Evolutionary conservation across 2,888 invertebrate species (phyloP).

Genomic region (Trachelus troglodyta): DNA sequence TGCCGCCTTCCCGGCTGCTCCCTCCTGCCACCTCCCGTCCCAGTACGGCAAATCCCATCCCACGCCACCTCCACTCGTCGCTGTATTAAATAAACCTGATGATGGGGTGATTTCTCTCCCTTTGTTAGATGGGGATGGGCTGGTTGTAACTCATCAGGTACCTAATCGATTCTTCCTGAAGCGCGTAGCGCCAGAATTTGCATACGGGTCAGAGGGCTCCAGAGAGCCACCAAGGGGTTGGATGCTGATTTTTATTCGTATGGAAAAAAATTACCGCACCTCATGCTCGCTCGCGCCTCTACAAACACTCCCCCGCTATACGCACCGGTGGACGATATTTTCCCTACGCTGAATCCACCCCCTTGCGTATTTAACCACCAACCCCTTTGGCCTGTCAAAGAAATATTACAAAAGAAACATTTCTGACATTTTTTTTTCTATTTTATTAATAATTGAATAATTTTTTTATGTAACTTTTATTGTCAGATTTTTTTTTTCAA

Average conservation of each 20-base stretch:
- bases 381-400: too few relatives aligned
- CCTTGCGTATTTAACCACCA: too few relatives aligned
- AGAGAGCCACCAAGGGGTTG: too few relatives aligned
- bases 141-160: slow-evolving; percentile 22
- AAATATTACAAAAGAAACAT: too few relatives aligned
- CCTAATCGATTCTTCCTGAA: slow-evolving; percentile 23
- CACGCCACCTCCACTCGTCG: slow-evolving; percentile 24
- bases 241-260: slow-evolving; percentile 2
- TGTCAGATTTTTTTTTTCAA: too few relatives aligned
- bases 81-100: slow-evolving; percentile 60
- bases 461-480: too few relatives aligned
- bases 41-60: too few relatives aligned
- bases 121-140: slow-evolving; percentile 22
- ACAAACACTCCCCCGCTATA: too few relatives aligned
- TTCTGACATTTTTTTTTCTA: too few relatives aligned
- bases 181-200: slow-evolving; percentile 8
- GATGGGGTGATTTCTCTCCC: slow-evolving; percentile 53
- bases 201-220: background rate
- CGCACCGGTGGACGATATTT: too few relatives aligned
- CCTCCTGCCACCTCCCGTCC: slow-evolving; percentile 21
- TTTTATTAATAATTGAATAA: background rate
- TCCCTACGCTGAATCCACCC: too few relatives aligned
- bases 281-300: too few relatives aligned
- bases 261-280: slow-evolving; percentile 1
- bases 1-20: slow-evolving; percentile 25